Percentiles rank a stretch among this genome's conserved stretches.
These are phyloP conservation scores for Scrobipalpa costella DNA, from an alignment of 2,888 invertebrate species.

Conservation along the genomic window DNA sequence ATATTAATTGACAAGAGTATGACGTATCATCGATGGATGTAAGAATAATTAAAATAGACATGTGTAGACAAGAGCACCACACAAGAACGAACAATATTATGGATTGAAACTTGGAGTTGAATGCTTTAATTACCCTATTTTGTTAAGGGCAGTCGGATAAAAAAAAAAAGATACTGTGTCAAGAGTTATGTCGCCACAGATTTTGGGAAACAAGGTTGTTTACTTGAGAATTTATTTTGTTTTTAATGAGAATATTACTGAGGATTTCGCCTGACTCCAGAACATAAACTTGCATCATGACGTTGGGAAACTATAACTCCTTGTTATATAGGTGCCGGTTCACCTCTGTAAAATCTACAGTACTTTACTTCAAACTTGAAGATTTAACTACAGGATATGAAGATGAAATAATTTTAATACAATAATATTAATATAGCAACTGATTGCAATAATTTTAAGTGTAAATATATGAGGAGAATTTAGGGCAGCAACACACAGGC, in stretches of 20 bases:
- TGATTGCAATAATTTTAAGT: no score
- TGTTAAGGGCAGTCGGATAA: no score
- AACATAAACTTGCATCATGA: background rate
- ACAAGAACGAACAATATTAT: no score
- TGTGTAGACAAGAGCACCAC: no score
- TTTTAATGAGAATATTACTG: slow-evolving; percentile 2
- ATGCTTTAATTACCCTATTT: no score
- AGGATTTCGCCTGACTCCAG: background rate
- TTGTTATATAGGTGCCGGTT: background rate
- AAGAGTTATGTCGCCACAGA: background rate
- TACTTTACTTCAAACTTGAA: background rate
- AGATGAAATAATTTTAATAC: background rate
- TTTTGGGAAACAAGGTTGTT: slow-evolving; percentile 6
- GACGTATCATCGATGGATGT: no score
- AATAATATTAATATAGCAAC: no score
- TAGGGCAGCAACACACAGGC: no score
- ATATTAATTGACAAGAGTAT: no score
- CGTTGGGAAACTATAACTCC: background rate
- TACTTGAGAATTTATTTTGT: background rate
- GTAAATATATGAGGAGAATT: no score
- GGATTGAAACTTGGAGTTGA: no score
- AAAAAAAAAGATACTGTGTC: background rate
- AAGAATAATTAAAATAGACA: no score
- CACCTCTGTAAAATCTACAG: background rate
- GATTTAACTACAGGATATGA: background rate